A percentile compares a stretch with the other conserved stretches of the same genome.
phyloP scores from a whole-genome alignment of 2,888 invertebrate genomes.

The Hirtodrosophila cameraria region DNA sequence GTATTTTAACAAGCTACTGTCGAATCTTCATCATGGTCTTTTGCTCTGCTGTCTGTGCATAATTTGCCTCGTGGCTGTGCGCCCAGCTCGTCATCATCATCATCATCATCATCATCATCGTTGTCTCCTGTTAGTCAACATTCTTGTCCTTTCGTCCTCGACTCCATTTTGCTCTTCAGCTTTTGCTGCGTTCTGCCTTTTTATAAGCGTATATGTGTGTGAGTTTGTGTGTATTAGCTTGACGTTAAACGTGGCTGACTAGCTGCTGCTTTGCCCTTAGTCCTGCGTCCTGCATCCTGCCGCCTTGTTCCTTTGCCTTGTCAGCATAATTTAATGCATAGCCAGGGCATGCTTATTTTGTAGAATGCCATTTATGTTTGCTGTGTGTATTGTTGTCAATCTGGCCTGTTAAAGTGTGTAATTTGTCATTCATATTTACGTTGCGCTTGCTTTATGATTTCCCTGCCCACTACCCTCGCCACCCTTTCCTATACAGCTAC shows the following conservation, averaged over 20 bases:
- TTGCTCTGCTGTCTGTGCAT: constrained; percentile 36
- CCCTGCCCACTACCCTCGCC: no score
- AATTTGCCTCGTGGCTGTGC: constrained; percentile 54
- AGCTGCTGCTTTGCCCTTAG: constrained; percentile 33
- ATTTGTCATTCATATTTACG: constrained; percentile 77
- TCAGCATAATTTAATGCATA: constrained; percentile 78
- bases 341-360: constrained; percentile 30
- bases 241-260: constrained; percentile 64
- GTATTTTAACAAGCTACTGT: constrained; percentile 78
- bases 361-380: constrained; percentile 31
- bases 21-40: constrained; percentile 54
- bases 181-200: constrained; percentile 49
- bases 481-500: not conserved
- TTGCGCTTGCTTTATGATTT: constrained; percentile 26
- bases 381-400: constrained; percentile 59
- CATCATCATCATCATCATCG: constrained; percentile 29
- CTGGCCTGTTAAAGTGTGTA: constrained; percentile 72
- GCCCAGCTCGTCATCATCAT: constrained; percentile 36
- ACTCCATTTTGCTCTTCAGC: constrained; percentile 46
- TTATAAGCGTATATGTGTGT: constrained; percentile 31
- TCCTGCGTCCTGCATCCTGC: constrained; percentile 3
- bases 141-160: constrained; percentile 14
- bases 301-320: constrained; percentile 28
- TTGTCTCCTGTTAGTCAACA: constrained; percentile 22
- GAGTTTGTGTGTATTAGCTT: constrained; percentile 45